These are phyloP conservation scores for Lycaon pictus DNA, from an alignment of 2,113 vertebrate genomes.

Conservation along the genomic window DNA sequence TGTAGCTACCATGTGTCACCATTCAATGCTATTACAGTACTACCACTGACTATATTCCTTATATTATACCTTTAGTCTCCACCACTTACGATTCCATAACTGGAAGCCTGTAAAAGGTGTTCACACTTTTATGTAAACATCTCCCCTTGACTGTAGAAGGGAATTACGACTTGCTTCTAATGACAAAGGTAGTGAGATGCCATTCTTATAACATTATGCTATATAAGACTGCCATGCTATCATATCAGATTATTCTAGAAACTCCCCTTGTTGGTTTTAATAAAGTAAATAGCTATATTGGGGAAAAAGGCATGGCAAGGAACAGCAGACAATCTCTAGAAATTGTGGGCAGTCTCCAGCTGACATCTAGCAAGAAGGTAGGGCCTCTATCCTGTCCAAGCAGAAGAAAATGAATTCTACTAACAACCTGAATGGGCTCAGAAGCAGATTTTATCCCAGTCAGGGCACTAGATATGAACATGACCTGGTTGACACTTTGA, in stretches of 20 bases:
- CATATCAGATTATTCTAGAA: neutral
- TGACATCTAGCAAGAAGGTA: neutral
- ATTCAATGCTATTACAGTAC: neutral
- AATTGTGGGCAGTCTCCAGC: neutral
- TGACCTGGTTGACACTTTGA: neutral
- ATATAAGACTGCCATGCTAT: neutral
- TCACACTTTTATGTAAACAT: neutral
- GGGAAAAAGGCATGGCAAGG: neutral
- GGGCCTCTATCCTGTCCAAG: neutral
- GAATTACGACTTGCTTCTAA: neutral
- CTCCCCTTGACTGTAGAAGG: neutral
- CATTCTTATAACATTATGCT: neutral
- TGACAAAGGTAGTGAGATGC: neutral
- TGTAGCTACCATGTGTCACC: neutral
- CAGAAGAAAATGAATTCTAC: neutral
- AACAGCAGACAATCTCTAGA: neutral
- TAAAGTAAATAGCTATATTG: neutral
- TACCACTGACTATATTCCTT: neutral
- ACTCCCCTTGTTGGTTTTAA: neutral
- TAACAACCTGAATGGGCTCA: neutral
- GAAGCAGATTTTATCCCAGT: neutral
- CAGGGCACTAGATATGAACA: neutral
- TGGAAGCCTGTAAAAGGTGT: neutral
- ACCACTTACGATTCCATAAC: neutral
- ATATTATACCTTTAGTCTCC: neutral